Evolutionary conservation across 92 coral and sea anemone genomes (phyloP), one percentile per base, ranked within the genome.

Genomic region (Muricea muricata): DNA sequence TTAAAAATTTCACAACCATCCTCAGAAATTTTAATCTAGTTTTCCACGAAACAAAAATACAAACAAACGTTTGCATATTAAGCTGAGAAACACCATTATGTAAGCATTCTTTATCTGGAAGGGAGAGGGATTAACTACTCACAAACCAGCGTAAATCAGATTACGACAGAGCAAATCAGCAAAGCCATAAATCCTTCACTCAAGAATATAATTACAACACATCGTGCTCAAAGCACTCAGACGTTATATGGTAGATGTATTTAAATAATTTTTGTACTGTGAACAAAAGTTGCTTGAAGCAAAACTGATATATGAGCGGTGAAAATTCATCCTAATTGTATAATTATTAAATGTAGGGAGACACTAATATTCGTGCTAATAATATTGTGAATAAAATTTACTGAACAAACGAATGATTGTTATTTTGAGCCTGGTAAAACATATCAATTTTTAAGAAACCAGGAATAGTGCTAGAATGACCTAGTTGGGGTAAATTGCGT

Each of bases 351-450:
- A 63, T 63, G 70, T 63, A 63, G 70, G 11, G 10, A 63, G 70
- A 54, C 30, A 63, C 70, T 63, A 63, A 63, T 63, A 28, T 29
- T 24, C 37, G 12, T 63, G 30, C 70, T 25, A 63, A 63, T 15
- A 54, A 54, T 63, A 63, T 63, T 63, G 70, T 63, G 70, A 63
- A 63, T 10, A 63, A 25, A 63, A 63, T 20, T 57, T 54, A 54
- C 61, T 17, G 5, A 54, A 54, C 3, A 17, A 17, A 15, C 61
- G 20, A 15, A 54, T 25, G 61, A 17, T 0, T 54, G 23, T 7
- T 14, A 14, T 4, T 7, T 54, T 54, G 20, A 7, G 20, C n/a
- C 61, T 54, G 61, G 20, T 6, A n/a, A n/a, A n/a, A n/a, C n/a
- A n/a, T n/a, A n/a, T 3, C 1, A 17, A 6, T 15, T 18, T 52